phyloP scores from a whole-genome alignment of 1,140 invertebrate species.

The Drosophila pseudoananassae region DNA sequence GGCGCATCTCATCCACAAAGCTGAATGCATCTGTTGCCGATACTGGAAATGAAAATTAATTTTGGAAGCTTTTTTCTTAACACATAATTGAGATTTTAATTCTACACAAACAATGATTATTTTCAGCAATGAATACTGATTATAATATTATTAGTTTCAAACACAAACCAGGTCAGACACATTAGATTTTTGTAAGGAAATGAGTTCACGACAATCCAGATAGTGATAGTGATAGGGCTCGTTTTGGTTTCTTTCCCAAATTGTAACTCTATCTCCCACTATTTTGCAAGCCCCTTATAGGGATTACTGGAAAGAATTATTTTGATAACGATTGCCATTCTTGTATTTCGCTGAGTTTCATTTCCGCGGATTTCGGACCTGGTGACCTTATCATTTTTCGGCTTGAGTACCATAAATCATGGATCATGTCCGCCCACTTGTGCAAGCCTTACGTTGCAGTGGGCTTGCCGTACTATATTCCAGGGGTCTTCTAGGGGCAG shows the following conservation, averaged over 20 bases:
- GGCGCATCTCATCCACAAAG: slow-evolving; percentile 90
- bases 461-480: not conserved
- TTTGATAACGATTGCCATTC: slow-evolving; percentile 6
- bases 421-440: slow-evolving; percentile 18
- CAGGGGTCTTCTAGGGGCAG: slow-evolving; percentile 2
- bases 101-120: not conserved
- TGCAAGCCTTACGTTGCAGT: slow-evolving; percentile 3
- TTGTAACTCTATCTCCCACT: not conserved
- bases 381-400: slow-evolving; percentile 1
- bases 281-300: not conserved
- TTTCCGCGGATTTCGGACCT: slow-evolving; percentile 10
- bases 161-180: slow-evolving; percentile 1
- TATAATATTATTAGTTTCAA: not conserved
- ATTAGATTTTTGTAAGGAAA: not conserved
- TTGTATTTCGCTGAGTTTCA: not conserved
- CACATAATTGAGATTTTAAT: not conserved
- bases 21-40: slow-evolving; percentile 84
- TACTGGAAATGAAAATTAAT: slow-evolving; percentile 43
- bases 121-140: not conserved
- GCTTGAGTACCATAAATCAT: slow-evolving; percentile 3
- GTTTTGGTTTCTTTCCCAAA: not conserved
- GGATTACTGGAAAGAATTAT: not conserved
- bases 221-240: not conserved
- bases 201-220: not conserved
- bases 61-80: not conserved